phyloP scores from a whole-genome alignment of 2,888 invertebrate species.

The Patella pellucida region DNA sequence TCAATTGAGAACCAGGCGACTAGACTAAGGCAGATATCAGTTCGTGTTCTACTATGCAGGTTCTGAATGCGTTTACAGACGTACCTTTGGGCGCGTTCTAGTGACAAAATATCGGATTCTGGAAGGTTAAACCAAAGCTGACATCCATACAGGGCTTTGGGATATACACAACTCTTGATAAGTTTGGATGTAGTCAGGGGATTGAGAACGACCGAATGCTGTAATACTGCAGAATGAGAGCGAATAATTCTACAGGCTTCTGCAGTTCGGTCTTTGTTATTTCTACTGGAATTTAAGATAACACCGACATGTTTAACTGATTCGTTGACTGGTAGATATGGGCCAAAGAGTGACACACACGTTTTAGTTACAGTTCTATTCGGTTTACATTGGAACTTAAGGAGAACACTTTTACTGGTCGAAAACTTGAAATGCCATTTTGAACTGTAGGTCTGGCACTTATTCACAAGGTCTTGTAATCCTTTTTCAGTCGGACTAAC shows the following conservation, averaged over 20 bases:
- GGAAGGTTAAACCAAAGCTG: slow-evolving; percentile 10
- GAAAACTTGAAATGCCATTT: slow-evolving; percentile 6
- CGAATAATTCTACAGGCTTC: neutral
- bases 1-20: slow-evolving; percentile 9
- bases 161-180: neutral
- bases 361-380: no score
- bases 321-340: no score
- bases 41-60: slow-evolving; percentile 7
- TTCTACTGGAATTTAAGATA: neutral
- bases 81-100: neutral
- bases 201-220: neutral
- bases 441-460: slow-evolving; percentile 11
- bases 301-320: slow-evolving; percentile 10
- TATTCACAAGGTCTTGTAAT: neutral
- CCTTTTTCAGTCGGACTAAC: slow-evolving; percentile 1
- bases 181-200: neutral
- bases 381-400: neutral
- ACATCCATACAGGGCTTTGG: slow-evolving; percentile 13
- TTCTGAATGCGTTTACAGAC: neutral
- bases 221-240: neutral
- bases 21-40: slow-evolving; percentile 1
- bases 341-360: no score
- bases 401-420: neutral
- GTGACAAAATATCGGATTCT: neutral
- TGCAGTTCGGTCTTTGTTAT: slow-evolving; percentile 6